Evolutionary conservation across 1,140 invertebrate genomes (phyloP).

Genomic region (Papilio helenus): DNA sequence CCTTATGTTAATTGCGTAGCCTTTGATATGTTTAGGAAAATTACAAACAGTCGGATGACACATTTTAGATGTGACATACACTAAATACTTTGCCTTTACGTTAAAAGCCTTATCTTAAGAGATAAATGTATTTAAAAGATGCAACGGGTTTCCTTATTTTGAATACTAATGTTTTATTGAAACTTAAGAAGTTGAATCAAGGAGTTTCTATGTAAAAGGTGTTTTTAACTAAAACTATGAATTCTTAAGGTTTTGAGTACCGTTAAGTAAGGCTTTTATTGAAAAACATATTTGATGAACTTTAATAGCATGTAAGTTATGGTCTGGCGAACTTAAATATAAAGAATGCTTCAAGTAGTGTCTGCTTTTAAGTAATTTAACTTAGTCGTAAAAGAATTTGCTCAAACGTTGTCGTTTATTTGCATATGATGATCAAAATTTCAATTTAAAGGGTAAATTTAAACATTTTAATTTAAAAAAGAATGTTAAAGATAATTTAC

Average conservation of each 20-base stretch:
- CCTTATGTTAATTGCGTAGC: neutral
- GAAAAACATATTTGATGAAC: neutral
- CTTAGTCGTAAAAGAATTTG: neutral
- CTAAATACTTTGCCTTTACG: constrained; percentile 11
- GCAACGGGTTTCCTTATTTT: neutral
- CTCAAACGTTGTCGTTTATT: neutral
- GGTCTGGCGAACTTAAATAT: constrained; percentile 2
- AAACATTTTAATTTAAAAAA: neutral
- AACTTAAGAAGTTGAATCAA: neutral
- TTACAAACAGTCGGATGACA: neutral
- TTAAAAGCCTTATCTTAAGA: constrained; percentile 28
- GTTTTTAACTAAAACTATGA: neutral
- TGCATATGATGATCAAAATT: neutral
- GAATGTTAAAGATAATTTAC: neutral
- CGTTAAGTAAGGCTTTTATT: neutral
- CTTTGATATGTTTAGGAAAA: neutral
- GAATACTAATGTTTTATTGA: constrained; percentile 4
- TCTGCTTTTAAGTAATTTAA: neutral
- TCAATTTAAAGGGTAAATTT: neutral
- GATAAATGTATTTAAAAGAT: constrained; percentile 3
- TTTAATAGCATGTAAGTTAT: neutral
- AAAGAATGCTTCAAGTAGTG: neutral
- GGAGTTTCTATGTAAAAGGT: constrained; percentile 2
- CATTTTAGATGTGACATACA: neutral
- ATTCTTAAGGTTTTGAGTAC: neutral